Base-by-base conservation (phyloP, 2,888 invertebrate genomes). In the Lottia gigantea region DNA sequence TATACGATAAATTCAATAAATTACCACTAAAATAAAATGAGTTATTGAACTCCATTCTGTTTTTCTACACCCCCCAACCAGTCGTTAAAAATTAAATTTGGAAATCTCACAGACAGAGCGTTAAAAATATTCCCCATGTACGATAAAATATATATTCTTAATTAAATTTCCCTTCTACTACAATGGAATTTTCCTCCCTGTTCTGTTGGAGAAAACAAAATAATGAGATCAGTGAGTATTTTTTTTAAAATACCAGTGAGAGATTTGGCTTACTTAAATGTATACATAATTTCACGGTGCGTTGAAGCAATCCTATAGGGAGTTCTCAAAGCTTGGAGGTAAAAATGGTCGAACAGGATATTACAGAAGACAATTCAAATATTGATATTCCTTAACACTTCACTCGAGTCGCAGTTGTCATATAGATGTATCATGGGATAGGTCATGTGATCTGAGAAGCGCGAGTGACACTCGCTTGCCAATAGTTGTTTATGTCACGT, bases 331-430 rank as follows among this genome's bases (percentile, higher is more conserved):
- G 19, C 55, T 55, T 19, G 55, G 23, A 55, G 55, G 19, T 55
- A 23, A 55, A 55, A 55, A 55, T 55, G 55, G 55, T 55, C 12
- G 23, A 55, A 55, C 55, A 55, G 55, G 55, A 55, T 55, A 55
- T 55, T 55, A 55, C 55, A 55, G 55, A 23, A 55, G 19, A 55
- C 55, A 55, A 55, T 55, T 55, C 55, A 55, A 55, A 55, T 55
- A 55, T 55, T 55, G 55, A 55, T 55, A 55, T 55, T 55, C 23
- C 55, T 55, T 23, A 23, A 40, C 55, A 23, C 55, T 23, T 55
- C 19, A 23, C 19, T 40, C 55, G 55, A 55, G 55, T 55, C 55
- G 19, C 40, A 40, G 40, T 55, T 55, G 55, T 55, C 55, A 55
- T 23, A 23, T 55, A 23, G 55, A 55, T 55, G 23, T 23, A 55